A percentile compares a stretch with the other conserved stretches of the same genome.
These are phyloP conservation scores for Lycocorax pyrrhopterus DNA, from an alignment of 2,113 vertebrate genomes.

Conservation along the genomic window DNA sequence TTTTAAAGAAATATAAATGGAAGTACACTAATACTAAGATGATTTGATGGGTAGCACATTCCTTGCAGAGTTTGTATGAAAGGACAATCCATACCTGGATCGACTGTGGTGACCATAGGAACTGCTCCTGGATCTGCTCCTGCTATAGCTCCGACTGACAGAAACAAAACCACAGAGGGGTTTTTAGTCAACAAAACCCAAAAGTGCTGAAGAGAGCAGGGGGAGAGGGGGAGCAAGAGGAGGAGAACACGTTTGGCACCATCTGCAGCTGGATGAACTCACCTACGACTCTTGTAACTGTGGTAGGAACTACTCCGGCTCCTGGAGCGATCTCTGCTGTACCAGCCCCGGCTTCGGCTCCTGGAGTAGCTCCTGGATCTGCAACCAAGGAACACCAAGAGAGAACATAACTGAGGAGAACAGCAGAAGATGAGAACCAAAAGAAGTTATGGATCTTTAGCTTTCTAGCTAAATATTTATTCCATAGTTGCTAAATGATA, in stretches of 20 bases:
- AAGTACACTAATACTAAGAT: neutral
- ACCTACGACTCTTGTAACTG: conserved; percentile 87
- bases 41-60: neutral
- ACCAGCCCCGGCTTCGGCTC: conserved; percentile 84
- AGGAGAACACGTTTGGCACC: accelerated
- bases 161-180: neutral
- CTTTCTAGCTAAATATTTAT: neutral
- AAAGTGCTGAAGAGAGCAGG: neutral
- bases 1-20: neutral
- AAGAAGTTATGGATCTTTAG: neutral
- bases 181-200: neutral
- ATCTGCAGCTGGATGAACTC: neutral
- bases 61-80: neutral
- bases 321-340: conserved; percentile 76
- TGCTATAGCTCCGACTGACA: conserved; percentile 81
- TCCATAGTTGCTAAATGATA: neutral
- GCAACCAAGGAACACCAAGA: neutral
- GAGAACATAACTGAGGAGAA: neutral
- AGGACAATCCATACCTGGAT: conserved; percentile 78
- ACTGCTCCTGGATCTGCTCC: conserved; percentile 88
- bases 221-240: neutral
- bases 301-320: conserved; percentile 87
- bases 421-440: neutral
- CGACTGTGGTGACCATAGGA: conserved; percentile 80
- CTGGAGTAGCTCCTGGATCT: conserved; percentile 86